Evolutionary conservation across 2,888 invertebrate genomes (phyloP), one percentile per base, ranked within the genome.

Genomic region (Eristalinus aeneus): DNA sequence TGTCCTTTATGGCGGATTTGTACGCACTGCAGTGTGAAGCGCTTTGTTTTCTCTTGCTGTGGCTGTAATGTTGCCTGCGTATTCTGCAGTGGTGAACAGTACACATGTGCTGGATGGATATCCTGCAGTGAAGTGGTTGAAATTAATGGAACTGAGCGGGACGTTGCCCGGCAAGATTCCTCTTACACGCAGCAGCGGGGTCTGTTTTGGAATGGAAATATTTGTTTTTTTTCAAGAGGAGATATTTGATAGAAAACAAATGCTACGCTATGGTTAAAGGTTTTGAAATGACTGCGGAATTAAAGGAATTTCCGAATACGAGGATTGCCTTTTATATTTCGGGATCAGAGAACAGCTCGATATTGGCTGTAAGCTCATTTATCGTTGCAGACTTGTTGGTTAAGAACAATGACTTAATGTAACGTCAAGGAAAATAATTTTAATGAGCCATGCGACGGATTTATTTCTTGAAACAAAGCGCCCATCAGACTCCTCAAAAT

Each of bases 41-140:
- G 60, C 34, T 56, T 61, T 61, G 61, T 61, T 61, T 16, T 16
- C 12, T 10, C 0, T 16, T 6, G 32, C 16, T 10, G 16, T 31
- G 32, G 32, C 20, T 12, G 11, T 23, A 23, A 39, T 39, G 39
- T 22, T 20, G 10, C 9, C 23, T 4, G 23, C 6, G 23, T 56
- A 27, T 56, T 23, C 22, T 56, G 16, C 23, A 56, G 11, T 22
- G 23, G 56, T 27, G 27, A 12, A 23, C 9, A n/a, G 16, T 32
- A 61, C 34, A 23, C 61, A 61, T 32, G 32, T 16, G 34, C 2
- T 16, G 46, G 16, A 20, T n/a, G 46, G 46, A 20, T n/a, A n/a
- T 61, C 61, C 61, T 61, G 32, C 61, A 61, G 61, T 16, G 61
- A 61, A 34, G 32, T 16, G 61, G 32, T 61, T 61, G 20, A 61